Evolutionary conservation across 2,113 vertebrate species (phyloP), one percentile per base, ranked within the genome.

Genomic region (Brachyhypopomus occidentalis): DNA sequence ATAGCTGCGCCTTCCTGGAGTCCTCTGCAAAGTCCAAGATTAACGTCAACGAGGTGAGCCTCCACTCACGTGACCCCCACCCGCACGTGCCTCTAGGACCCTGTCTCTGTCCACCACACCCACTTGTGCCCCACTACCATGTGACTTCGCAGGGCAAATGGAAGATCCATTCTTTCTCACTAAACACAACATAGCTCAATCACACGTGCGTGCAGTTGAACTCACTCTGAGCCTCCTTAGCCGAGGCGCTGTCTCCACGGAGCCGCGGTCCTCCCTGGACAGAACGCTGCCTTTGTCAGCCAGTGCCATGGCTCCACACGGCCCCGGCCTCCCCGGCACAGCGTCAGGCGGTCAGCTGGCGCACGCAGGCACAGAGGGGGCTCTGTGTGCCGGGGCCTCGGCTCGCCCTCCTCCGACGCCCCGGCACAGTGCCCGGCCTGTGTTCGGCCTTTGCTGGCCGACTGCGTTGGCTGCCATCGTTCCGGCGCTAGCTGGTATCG

Each of bases 1-100:
- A 95, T 94, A 96, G 95, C 90, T 98, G 97, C 90, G 97, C 97
- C 64, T 99, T 99, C 91, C 94, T 98, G 92, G 97, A 99, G 89
- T 98, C 97, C 77, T 99, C 97, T 80, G 97, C 97, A 89, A 99
- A 99, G 91, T 98, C 97, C 93, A 99, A 98, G 94, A 98, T 98
- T 93, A 98, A 98, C 86, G 97, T 98, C 93, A 98, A 98, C 0
- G 97, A 98, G 97, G 97, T 96, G 60, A 80, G 73, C 45, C 20
- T 73, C 2, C 38, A 0, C 5, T 12, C 52, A 52, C 9, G 12
- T 52, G 1, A 52, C 45, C 45, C 45, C 45, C 12, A 1, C 45
- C 9, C 41, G 11, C 1, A 9, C 11, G 5, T 48, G 34, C 2
- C 7, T 14, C 27, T 36, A 36, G 38, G 14, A 34, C 19, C 4